Evolutionary conservation across 1,140 invertebrate genomes (phyloP).

Genomic region (Temnothorax nylanderi): DNA sequence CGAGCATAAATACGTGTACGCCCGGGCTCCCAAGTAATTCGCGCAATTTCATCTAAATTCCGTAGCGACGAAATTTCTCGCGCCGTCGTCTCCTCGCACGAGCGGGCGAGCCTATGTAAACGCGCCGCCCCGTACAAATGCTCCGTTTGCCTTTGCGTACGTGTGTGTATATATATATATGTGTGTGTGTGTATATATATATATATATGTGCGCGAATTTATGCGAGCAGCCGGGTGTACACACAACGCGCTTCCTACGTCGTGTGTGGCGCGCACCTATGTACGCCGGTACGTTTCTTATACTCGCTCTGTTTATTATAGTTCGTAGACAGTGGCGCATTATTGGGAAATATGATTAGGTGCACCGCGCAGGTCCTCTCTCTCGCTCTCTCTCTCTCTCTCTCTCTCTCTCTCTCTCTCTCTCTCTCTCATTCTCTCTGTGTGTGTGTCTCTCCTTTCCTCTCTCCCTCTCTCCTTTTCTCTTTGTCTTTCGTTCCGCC

Average conservation of each 20-base stretch:
- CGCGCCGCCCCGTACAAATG: conserved; percentile 49
- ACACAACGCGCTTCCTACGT: neutral
- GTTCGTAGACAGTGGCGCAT: conserved; percentile 69
- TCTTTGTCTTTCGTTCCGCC: conserved; percentile 35
- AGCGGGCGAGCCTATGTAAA: conserved; percentile 42
- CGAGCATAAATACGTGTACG: conserved; percentile 54
- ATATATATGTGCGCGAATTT: conserved; percentile 47
- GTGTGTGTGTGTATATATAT: conserved; percentile 39
- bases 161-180: conserved; percentile 31
- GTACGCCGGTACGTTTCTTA: conserved; percentile 74
- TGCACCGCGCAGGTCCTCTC: conserved; percentile 30
- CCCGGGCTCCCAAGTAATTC: conserved; percentile 81
- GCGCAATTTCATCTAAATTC: conserved; percentile 86
- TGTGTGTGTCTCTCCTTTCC: no score
- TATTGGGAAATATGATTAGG: conserved; percentile 82
- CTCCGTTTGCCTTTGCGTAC: conserved; percentile 41
- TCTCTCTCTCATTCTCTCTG: neutral
- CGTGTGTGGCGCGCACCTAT: neutral
- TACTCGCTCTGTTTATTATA: conserved; percentile 81
- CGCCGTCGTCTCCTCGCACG: conserved; percentile 69
- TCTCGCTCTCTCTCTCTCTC: neutral
- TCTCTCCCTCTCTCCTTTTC: neutral
- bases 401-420: neutral
- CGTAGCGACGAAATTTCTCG: conserved; percentile 78
- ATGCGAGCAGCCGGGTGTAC: conserved; percentile 47